Evolutionary conservation across 2,888 invertebrate species (phyloP).

Genomic region (Drosophila maculinotata): DNA sequence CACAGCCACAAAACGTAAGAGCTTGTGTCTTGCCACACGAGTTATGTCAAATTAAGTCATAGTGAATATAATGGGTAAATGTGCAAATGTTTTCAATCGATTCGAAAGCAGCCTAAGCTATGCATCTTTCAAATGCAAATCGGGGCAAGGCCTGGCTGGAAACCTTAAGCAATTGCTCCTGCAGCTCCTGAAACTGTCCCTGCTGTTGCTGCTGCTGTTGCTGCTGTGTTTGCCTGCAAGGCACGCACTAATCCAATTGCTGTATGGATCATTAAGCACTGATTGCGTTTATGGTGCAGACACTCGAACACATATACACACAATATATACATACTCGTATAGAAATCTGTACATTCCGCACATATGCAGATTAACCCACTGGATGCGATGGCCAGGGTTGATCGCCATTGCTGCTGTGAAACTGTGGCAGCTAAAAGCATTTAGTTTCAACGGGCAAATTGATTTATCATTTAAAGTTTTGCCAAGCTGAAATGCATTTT

Average conservation of each 20-base stretch:
- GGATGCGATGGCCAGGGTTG: background rate
- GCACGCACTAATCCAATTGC: constrained; percentile 74
- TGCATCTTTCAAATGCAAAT: constrained; percentile 44
- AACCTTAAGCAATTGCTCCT: background rate
- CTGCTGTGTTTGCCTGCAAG: constrained; percentile 40
- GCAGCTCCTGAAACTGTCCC: constrained; percentile 4
- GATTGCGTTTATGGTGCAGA: constrained; percentile 70
- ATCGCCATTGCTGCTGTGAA: constrained; percentile 11
- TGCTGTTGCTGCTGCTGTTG: constrained; percentile 13
- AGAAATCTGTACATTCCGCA: constrained; percentile 9
- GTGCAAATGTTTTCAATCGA: constrained; percentile 12
- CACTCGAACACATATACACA: constrained; percentile 20
- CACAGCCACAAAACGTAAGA: too few relatives aligned
- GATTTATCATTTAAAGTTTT: constrained; percentile 42
- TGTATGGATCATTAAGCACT: constrained; percentile 76
- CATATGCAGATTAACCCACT: constrained; percentile 64
- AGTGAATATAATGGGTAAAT: background rate
- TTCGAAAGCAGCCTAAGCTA: constrained; percentile 8
- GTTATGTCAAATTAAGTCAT: background rate
- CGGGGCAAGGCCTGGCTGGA: background rate
- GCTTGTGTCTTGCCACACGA: background rate
- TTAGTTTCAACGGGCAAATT: constrained; percentile 41
- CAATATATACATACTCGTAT: constrained; percentile 2
- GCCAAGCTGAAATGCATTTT: constrained; percentile 18
- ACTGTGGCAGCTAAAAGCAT: constrained; percentile 33